These are phyloP conservation scores for Tyrannus savana DNA, from an alignment of 2,113 vertebrate genomes.

Conservation along the genomic window DNA sequence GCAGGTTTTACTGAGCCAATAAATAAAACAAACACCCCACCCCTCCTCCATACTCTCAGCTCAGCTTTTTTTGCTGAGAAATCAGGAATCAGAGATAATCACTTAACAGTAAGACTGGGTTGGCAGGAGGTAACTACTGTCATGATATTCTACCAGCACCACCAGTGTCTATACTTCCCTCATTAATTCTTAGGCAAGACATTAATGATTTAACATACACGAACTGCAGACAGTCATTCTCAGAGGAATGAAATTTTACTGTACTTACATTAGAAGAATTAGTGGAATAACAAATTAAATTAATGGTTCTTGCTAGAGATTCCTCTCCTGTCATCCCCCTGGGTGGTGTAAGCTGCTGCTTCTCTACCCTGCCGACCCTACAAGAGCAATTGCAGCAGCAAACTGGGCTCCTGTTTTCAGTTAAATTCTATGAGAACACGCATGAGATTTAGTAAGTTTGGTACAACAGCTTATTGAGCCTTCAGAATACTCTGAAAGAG, in stretches of 20 bases:
- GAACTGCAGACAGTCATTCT: background rate
- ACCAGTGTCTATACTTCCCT: background rate
- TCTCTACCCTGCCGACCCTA: background rate
- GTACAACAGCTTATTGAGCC: constrained; percentile 73
- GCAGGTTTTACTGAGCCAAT: background rate
- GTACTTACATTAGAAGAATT: background rate
- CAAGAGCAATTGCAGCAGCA: background rate
- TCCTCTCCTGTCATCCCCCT: background rate
- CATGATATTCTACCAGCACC: background rate
- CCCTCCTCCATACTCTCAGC: background rate
- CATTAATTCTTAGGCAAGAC: background rate
- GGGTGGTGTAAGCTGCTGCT: background rate
- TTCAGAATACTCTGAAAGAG: constrained; percentile 66
- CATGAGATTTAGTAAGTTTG: constrained; percentile 20
- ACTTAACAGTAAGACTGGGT: background rate
- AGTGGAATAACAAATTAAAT: background rate
- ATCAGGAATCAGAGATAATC: background rate
- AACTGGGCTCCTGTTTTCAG: constrained; percentile 32
- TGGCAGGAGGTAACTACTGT: background rate
- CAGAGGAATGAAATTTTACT: background rate
- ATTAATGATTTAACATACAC: background rate
- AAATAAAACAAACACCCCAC: background rate
- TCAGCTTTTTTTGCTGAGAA: background rate
- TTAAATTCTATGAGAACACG: constrained; percentile 36
- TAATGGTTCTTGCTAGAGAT: background rate